These are phyloP conservation scores for Serilophus lunatus DNA, from an alignment of 2,113 vertebrate species.

Conservation along the genomic window DNA sequence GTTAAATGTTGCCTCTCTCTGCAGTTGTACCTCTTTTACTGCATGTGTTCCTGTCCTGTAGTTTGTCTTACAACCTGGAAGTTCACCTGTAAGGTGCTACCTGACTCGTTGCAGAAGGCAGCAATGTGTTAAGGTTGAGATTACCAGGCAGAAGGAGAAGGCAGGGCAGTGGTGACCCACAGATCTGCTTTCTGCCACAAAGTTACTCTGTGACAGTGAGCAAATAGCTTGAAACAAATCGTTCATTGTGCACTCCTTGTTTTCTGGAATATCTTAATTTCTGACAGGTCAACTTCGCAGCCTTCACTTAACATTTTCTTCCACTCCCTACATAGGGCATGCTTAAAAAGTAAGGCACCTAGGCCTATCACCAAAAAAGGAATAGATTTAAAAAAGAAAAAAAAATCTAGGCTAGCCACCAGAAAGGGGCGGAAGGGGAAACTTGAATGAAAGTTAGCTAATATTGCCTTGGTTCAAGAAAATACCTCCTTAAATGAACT, in stretches of 20 bases:
- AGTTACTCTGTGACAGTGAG: not conserved
- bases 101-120: not conserved
- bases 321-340: no score
- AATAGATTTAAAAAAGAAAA: not conserved
- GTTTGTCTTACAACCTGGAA: not conserved
- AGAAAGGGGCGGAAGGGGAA: no score
- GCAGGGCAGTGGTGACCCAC: not conserved
- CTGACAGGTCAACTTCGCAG: not conserved
- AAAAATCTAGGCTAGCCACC: not conserved
- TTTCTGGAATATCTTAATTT: not conserved
- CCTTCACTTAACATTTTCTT: not conserved
- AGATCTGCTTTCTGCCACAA: not conserved
- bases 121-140: not conserved
- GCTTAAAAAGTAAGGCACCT: not conserved
- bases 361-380: not conserved
- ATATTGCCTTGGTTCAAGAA: not conserved
- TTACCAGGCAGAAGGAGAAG: not conserved
- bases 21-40: not conserved
- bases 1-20: not conserved
- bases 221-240: not conserved
- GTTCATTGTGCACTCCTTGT: not conserved
- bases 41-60: fast-evolving
- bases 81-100: not conserved
- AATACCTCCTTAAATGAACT: not conserved
- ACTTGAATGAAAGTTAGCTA: not conserved